Percentiles rank a stretch among this genome's conserved stretches.
Evolutionary conservation across 2,113 vertebrate species (phyloP).

Genomic region (Nymphicus hollandicus): DNA sequence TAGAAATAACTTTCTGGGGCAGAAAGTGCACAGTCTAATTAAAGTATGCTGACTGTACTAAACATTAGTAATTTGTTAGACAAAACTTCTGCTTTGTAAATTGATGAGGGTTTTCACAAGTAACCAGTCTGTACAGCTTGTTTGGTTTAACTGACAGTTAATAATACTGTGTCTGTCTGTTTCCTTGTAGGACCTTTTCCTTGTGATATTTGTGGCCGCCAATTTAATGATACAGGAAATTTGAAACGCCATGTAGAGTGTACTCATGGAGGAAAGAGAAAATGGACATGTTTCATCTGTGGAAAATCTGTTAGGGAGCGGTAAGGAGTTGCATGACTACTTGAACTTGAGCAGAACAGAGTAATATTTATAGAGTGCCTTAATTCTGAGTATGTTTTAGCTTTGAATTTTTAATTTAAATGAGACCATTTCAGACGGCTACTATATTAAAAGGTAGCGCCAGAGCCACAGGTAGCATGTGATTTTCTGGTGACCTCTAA

Average conservation of each 20-base stretch:
- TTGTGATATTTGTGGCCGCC: constrained; percentile 95
- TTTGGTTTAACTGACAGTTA: not conserved
- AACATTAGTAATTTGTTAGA: not conserved
- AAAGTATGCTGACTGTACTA: not conserved
- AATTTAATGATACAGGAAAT: constrained; percentile 97
- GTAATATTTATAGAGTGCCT: not conserved
- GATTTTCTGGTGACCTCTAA: not conserved
- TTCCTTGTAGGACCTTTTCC: constrained; percentile 88
- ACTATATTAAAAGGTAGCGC: not conserved
- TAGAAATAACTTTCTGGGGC: not conserved
- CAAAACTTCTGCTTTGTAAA: not conserved
- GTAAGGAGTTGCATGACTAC: constrained; percentile 61
- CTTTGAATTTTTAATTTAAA: not conserved
- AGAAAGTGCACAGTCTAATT: not conserved
- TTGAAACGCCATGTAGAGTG: constrained; percentile 95
- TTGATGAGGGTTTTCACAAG: not conserved
- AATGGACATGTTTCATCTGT: constrained; percentile 96
- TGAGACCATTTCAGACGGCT: not conserved
- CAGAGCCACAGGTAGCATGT: not conserved
- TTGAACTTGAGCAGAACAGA: not conserved
- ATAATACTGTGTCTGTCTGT: not conserved
- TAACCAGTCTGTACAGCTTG: not conserved
- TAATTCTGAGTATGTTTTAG: not conserved
- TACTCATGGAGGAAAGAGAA: constrained; percentile 96
- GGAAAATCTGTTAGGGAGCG: constrained; percentile 97